These are phyloP conservation scores for Hyla sarda DNA, from an alignment of 2,113 vertebrate species.

Conservation along the genomic window DNA sequence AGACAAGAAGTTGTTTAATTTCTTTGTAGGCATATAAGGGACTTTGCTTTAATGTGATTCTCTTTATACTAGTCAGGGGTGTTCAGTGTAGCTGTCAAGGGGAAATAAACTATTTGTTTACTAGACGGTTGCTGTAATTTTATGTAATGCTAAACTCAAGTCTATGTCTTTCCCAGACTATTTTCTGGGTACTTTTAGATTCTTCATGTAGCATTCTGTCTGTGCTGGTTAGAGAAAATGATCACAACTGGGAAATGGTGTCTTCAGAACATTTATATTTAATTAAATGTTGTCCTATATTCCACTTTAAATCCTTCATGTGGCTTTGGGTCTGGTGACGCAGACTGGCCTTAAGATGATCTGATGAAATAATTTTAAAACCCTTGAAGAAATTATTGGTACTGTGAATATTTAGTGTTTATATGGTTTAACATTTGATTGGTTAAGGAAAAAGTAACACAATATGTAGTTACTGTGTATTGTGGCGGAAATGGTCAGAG, in stretches of 20 bases:
- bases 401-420: background rate
- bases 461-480: background rate
- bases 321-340: constrained; percentile 28
- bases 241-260: constrained; percentile 13
- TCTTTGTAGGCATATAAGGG: too few relatives aligned
- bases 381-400: background rate
- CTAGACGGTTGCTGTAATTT: background rate
- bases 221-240: constrained; percentile 10
- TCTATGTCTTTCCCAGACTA: constrained; percentile 16
- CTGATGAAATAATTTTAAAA: constrained; percentile 27
- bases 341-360: constrained; percentile 8
- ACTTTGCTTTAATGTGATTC: too few relatives aligned
- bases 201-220: constrained; percentile 6
- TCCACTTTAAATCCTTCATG: constrained; percentile 28
- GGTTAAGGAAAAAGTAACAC: background rate
- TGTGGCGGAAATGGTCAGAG: background rate
- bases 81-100: background rate
- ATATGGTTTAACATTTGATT: background rate
- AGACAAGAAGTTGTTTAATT: too few relatives aligned
- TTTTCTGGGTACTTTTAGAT: background rate
- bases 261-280: constrained; percentile 43
- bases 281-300: constrained; percentile 37
- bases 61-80: too few relatives aligned
- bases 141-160: background rate
- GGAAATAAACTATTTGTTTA: background rate